Percentiles rank a stretch among this genome's conserved stretches.
phyloP scores from a whole-genome alignment of 2,888 invertebrate species.

The Chromoteleia sp. region DNA sequence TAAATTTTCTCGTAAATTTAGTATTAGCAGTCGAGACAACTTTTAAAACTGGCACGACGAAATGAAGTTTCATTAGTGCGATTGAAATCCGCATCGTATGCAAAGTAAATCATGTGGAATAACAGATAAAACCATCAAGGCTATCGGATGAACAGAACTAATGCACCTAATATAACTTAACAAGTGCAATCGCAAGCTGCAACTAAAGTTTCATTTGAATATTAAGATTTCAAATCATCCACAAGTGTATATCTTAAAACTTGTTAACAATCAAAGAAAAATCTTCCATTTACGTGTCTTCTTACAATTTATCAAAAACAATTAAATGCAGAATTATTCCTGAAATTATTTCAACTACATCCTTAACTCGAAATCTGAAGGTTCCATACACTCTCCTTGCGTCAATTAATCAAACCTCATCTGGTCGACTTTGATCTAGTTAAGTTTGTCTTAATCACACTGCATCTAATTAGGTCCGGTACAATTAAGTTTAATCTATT shows the following conservation, averaged over 20 bases:
- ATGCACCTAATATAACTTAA: conserved; percentile 23
- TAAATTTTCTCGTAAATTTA: conserved; percentile 16
- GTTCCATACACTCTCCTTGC: background rate
- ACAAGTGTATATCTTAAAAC: too few relatives aligned
- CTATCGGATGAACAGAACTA: conserved; percentile 37
- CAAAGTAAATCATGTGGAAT: conserved; percentile 50
- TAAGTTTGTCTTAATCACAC: conserved; percentile 46
- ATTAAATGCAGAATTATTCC: too few relatives aligned
- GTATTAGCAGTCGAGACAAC: conserved; percentile 12
- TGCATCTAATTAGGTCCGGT: conserved; percentile 47
- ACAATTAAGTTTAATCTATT: conserved; percentile 60
- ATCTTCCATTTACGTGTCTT: too few relatives aligned
- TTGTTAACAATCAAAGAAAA: too few relatives aligned
- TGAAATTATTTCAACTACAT: background rate
- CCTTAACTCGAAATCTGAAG: conserved; percentile 2
- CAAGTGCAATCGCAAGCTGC: too few relatives aligned
- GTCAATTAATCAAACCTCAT: conserved; percentile 44
- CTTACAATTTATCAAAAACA: too few relatives aligned
- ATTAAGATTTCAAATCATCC: too few relatives aligned
- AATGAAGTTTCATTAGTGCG: conserved; percentile 37
- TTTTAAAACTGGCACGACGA: conserved; percentile 3
- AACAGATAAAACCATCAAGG: conserved; percentile 44
- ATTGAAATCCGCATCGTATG: conserved; percentile 41
- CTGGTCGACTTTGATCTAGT: conserved; percentile 19
- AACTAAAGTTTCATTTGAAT: too few relatives aligned